These are phyloP conservation scores for Amphimedon queenslandica DNA, from an alignment of 37 sponge, comb jelly and placozoan species.

Conservation along the genomic window DNA sequence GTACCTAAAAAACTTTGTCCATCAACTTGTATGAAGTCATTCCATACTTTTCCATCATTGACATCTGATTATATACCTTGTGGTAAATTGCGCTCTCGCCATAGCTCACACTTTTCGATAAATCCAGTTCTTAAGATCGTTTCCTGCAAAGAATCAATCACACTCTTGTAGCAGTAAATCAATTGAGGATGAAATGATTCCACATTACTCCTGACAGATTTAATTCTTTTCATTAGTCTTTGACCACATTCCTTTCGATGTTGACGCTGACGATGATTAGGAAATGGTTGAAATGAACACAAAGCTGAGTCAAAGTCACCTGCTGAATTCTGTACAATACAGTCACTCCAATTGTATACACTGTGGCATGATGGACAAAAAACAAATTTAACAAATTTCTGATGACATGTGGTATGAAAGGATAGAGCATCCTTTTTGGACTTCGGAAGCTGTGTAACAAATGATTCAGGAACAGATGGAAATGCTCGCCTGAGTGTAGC, in stretches of 20 bases:
- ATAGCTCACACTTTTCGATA: conserved; percentile 21
- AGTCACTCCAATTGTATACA: neutral
- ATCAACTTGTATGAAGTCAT: conserved; percentile 11
- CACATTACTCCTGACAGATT: neutral
- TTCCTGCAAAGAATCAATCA: conserved; percentile 11
- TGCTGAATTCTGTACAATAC: neutral
- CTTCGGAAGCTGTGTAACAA: conserved; percentile 4
- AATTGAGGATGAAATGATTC: neutral
- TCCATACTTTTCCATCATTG: conserved; percentile 39
- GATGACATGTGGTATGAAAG: neutral
- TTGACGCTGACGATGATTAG: conserved; percentile 26
- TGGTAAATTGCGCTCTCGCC: conserved; percentile 7
- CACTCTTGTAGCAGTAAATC: conserved; percentile 20
- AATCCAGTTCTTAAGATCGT: conserved; percentile 13
- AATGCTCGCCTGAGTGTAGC: neutral
- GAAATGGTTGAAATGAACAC: conserved; percentile 38
- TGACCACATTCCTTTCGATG: conserved; percentile 9
- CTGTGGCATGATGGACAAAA: conserved; percentile 14
- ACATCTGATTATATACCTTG: conserved; percentile 8
- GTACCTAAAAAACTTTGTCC: conserved; percentile 13
- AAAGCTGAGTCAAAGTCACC: neutral
- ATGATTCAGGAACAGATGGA: neutral
- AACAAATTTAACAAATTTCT: conserved; percentile 4
- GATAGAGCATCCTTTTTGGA: neutral
- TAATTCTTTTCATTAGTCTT: conserved; percentile 15